Percentiles rank a stretch among this genome's conserved stretches.
Conservation (phyloP, 2,113 vertebrate species). For the Mormoops blainvillei region DNA sequence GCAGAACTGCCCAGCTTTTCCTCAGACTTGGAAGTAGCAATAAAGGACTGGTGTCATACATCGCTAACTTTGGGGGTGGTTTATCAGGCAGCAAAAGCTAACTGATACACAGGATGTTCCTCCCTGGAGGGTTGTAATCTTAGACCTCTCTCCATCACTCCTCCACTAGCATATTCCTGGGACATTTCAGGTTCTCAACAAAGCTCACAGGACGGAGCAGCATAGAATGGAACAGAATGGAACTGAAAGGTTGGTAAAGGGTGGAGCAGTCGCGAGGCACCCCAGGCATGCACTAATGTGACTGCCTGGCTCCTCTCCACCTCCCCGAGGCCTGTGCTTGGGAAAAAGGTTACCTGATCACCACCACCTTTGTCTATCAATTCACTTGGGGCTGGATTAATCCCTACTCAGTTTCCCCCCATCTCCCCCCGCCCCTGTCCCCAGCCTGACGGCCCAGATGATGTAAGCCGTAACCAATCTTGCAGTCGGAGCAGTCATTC, state of each 20-base stretch:
- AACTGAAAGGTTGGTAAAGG: background rate
- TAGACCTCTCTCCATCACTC: background rate
- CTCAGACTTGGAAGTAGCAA: background rate
- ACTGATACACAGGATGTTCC: background rate
- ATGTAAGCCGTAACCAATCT: conserved; percentile 79
- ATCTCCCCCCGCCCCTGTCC: background rate
- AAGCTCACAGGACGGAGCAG: background rate
- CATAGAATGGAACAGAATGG: background rate
- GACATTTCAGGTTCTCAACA: background rate
- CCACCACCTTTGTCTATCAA: conserved; percentile 72
- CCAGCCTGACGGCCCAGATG: conserved; percentile 72
- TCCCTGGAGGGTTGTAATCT: background rate
- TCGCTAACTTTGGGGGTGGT: background rate
- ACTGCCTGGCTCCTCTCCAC: conserved; percentile 56
- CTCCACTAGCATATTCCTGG: background rate
- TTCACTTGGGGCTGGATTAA: conserved; percentile 71
- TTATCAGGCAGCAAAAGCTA: background rate
- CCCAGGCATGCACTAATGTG: conserved; percentile 21
- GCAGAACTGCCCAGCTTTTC: background rate
- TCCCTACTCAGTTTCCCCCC: conserved; percentile 73
- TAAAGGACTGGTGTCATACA: background rate
- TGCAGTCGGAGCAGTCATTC: conserved; percentile 53
- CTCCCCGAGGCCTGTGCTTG: conserved; percentile 65
- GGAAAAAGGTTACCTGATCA: conserved; percentile 78
- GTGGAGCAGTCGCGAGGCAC: background rate